Evolutionary conservation across 2,888 invertebrate genomes (phyloP), one percentile per base, ranked within the genome.

Genomic region (Salticus scenicus): DNA sequence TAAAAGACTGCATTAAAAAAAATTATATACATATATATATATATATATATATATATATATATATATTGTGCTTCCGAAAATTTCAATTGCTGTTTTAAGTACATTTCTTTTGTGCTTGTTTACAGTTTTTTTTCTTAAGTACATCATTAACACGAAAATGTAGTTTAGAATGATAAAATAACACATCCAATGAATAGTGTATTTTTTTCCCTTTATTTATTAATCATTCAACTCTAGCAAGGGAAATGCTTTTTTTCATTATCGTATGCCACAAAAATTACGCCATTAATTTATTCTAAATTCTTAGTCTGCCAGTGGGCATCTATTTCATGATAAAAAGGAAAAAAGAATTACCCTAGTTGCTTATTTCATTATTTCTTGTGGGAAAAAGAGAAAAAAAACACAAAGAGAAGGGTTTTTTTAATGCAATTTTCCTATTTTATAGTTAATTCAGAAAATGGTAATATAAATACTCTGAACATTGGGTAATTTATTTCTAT

Each of bases 271-370:
- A 24, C 17, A 20, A 57, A 57, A 57, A 57, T 24, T 24, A 57
- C 57, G 20, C 57, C 20, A 57, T 57, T 24, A 57, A 57, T 57
- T 57, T 57, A 57, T 57, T 57, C 57, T 57, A 24, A 57, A 57
- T 57, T 57, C 24, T 24, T 24, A 24, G 24, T 24, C 4, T 24
- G 24, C 57, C 24, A 7, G 24, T 24, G 24, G 24, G 57, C 57
- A 57, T 57, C 24, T 12, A 57, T 57, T 24, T 24, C 24, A 57
- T 24, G 24, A n/a, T n/a, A n/a, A n/a, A n/a, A n/a, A n/a, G n/a
- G n/a, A n/a, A n/a, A n/a, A n/a, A n/a, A n/a, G n/a, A n/a, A n/a
- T n/a, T n/a, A n/a, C n/a, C n/a, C n/a, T n/a, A n/a, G n/a, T 57
- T 57, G 24, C 17, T 57, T 24, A 20, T 24, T 57, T 1, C 57